Evolutionary conservation across 30 jellyfish, hydroid and myxozoan genomes (phyloP), one percentile per base, ranked within the genome.

Genomic region (Hydractinia symbiolongicarpus): DNA sequence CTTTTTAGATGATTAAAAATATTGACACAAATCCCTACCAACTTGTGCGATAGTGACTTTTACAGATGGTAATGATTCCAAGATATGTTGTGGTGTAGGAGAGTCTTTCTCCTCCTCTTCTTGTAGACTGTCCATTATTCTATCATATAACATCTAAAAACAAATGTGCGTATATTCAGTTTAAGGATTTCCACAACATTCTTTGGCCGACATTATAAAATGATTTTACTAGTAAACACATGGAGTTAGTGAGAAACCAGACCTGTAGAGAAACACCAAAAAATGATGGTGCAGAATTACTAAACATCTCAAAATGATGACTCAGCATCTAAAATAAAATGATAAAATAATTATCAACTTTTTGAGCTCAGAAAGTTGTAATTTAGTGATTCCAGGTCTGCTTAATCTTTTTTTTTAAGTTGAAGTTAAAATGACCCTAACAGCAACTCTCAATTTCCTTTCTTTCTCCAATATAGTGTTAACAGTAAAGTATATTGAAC

Each of bases 21-120:
- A 19, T 20, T 19, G 2, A n/a, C 54, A n/a, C 54, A 17, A n/a
- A 60, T 19, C 21, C 81, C 1, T 52, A 77, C 85, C 85, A 8
- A 77, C 14, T 30, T 77, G 85, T 9, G 85, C 81, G 53, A 77
- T 55, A n/a, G 85, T 77, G 21, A 77, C 85, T 77, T 77, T 77
- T n/a, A 77, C 55, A 49, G 30, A 9, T 5, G 85, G 85, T 9
- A 77, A 57, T 0, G 85, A 53, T 9, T 77, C 80, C 8, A 77
- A 44, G 44, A 77, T 61, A 5, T 77, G 83, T 16, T 77, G 79
- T 9, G 85, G 85, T 9, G 85, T 77, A 4, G 85, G 85, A 19
- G 60, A 15, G n/a, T 20, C 80, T n/a, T 60, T 55, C 9, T 77
- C 85, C 55, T 77, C 85, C 15, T 60, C 80, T 11, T 44, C 79